Base-by-base conservation (phyloP, 2,113 vertebrate species). In the Empidonax traillii region DNA sequence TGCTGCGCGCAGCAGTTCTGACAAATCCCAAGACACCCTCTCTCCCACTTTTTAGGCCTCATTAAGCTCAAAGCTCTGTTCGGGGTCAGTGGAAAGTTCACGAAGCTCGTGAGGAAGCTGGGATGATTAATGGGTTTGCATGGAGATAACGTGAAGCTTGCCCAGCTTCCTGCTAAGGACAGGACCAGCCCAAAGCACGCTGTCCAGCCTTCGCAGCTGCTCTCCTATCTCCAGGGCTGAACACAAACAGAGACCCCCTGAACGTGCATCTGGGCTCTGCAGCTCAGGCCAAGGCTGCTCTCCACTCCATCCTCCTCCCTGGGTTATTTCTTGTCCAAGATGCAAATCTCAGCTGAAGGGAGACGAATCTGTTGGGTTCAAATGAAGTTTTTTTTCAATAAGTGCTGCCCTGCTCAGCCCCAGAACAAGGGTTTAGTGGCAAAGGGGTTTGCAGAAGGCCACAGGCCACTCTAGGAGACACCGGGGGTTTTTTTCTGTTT, bases 1-100 rank as follows among this genome's bases (percentile, higher is more conserved):
- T 56, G 88, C 95, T 90, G 55, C 2, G 35, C 80, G 11, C 67
- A 95, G 91, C 71, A 56, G 33, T 77, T 66, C 56, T 55, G 78
- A 53, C 72, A 71, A 76, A 93, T 52, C 87, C 91, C 87, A 30
- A 47, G 68, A 10, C 18, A 0, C 47, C 39, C 39, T 3, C 71
- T 56, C 75, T 61, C 63, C 75, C 37, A 12, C 82, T 76, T 31
- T 63, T 30, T 23, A 30, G 75, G 87, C 39, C 88, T 96, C 93
- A 71, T 95, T 88, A 86, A 88, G 61, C 93, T 88, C 82, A 22
- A 44, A 76, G 47, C 63, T 31, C 24, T 7, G 30, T 16, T n/a
- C 46, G 28, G 85, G 95, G 87, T 94, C 96, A 94, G 31, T 7
- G 85, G 68, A 47, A 67, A 77, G 96, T 71, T 94, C 92, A 93